Base-by-base conservation (phyloP, 2,113 vertebrate species). In the Bubo blakistoni region DNA sequence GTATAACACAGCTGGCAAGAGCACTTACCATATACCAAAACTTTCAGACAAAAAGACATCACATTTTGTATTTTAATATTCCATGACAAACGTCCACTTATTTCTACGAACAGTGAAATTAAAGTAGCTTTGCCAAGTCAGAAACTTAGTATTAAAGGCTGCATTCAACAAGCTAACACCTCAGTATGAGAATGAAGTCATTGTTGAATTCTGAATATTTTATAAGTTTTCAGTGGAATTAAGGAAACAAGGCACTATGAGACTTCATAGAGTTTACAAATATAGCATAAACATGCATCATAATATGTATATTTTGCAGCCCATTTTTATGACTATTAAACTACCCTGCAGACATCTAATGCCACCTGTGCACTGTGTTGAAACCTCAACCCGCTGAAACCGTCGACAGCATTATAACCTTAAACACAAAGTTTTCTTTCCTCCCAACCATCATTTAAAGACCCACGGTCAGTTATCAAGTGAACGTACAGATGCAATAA, bases 111-210 rank as follows among this genome's bases (percentile, higher is more conserved):
- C 90, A 97, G 88, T 77, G 52, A 97, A 98, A 96, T 89, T 82
- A 93, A 98, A 97, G 95, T 59, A 54, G 12, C 92, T 94, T 97
- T 97, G 92, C 95, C 94, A 97, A 92, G 71, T 82, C 83, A 95
- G 91, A 97, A 97, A 95, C 40, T 42, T 44, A 36, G 65, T 96
- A 95, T 96, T 97, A 98, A 98, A 98, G 96, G 78, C 79, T 90
- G 91, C 96, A 98, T 98, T 98, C 96, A 97, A 97, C 89, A 97
- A 96, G 88, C 95, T 96, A 97, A 97, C 96, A 98, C 96, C 95
- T 98, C 87, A 36, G 72, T 4, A 91, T 55, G 66, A 98, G 95
- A 98, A 98, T 85, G 82, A 78, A 94, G 91, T 59, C 94, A 97
- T 90, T 98, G 97, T 97, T 86, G 80, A 96, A 77, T 86, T 90